A percentile compares a stretch with the other conserved stretches of the same genome.
Evolutionary conservation across 2,797 vertebrate species (phyloP).

Genomic region (Centropyge bicolor): DNA sequence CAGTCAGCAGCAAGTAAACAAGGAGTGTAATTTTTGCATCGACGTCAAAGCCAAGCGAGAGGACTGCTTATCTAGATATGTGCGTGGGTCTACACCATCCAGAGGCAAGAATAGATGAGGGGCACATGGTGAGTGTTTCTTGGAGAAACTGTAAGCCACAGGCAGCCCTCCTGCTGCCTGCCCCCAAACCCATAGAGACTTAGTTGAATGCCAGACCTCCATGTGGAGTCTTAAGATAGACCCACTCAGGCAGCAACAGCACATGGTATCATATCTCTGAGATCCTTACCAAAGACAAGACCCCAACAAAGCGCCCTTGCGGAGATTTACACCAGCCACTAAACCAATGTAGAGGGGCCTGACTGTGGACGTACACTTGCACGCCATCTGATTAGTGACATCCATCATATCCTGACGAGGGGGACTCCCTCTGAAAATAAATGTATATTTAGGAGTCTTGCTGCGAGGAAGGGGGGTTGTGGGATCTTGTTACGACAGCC

Average conservation of each 20-base stretch:
- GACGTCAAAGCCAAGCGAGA: constrained; percentile 62
- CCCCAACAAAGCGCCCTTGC: constrained; percentile 68
- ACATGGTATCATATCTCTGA: constrained; percentile 81
- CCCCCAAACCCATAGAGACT: constrained; percentile 79
- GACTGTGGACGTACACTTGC: constrained; percentile 73
- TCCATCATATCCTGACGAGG: constrained; percentile 84
- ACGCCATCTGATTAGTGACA: constrained; percentile 82
- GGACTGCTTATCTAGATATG: constrained; percentile 73
- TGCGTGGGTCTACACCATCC: constrained; percentile 65
- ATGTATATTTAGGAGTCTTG: constrained; percentile 82
- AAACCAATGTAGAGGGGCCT: constrained; percentile 61
- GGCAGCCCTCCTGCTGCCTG: constrained; percentile 73
- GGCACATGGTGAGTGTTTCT: constrained; percentile 71
- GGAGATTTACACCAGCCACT: constrained; percentile 75
- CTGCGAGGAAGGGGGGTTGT: constrained; percentile 56
- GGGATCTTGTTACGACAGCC: constrained; percentile 84
- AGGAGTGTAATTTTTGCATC: constrained; percentile 48
- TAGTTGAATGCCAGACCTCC: constrained; percentile 85
- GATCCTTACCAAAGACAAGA: constrained; percentile 83
- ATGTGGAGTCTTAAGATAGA: constrained; percentile 86
- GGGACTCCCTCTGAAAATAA: constrained; percentile 84
- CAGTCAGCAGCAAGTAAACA: constrained; percentile 33
- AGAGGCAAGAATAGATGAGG: constrained; percentile 75
- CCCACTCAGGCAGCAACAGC: constrained; percentile 81
- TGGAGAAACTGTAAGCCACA: constrained; percentile 78